A percentile compares a stretch with the other conserved stretches of the same genome.
These are phyloP conservation scores for Dicyrtoma fusca DNA, from an alignment of 2,888 invertebrate genomes.

Conservation along the genomic window DNA sequence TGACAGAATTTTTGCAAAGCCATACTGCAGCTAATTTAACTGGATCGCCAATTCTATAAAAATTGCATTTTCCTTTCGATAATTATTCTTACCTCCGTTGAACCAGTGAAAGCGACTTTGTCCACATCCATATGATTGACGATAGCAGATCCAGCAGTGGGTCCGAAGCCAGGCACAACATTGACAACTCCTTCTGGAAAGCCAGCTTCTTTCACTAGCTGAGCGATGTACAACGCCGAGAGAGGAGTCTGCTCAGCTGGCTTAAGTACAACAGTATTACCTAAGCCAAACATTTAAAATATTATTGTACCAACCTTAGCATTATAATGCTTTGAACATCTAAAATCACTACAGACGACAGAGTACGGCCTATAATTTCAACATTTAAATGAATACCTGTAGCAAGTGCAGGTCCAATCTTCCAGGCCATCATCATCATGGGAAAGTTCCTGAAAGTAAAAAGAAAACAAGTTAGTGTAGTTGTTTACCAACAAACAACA, in stretches of 20 bases:
- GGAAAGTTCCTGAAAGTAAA: too few species aligned
- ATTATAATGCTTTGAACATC: too few species aligned
- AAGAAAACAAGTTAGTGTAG: too few species aligned
- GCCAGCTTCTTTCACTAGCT: constrained; percentile 76
- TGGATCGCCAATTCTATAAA: too few species aligned
- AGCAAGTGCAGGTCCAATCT: constrained; percentile 67
- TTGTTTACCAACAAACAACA: too few species aligned
- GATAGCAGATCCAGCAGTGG: constrained; percentile 72
- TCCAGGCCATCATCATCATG: constrained; percentile 67
- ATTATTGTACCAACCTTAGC: too few species aligned
- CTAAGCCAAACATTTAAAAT: constrained; percentile 54
- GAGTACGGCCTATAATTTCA: too few species aligned
- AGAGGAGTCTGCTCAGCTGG: constrained; percentile 85
- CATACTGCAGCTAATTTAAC: too few species aligned
- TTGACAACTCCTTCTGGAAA: constrained; percentile 81
- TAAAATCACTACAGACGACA: too few species aligned
- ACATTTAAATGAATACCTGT: constrained; percentile 45
- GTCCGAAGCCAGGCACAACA: constrained; percentile 67
- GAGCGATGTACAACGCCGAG: constrained; percentile 75
- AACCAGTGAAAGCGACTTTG: constrained; percentile 80
- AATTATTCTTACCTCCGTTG: constrained; percentile 69
- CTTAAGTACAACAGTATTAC: constrained; percentile 79
- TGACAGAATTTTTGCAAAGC: too few species aligned
- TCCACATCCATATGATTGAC: constrained; percentile 70
- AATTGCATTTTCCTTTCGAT: too few species aligned